Percentiles rank a stretch among this genome's conserved stretches.
These are phyloP conservation scores for Margarornis squamiger DNA, from an alignment of 2,797 vertebrate species.

Conservation along the genomic window DNA sequence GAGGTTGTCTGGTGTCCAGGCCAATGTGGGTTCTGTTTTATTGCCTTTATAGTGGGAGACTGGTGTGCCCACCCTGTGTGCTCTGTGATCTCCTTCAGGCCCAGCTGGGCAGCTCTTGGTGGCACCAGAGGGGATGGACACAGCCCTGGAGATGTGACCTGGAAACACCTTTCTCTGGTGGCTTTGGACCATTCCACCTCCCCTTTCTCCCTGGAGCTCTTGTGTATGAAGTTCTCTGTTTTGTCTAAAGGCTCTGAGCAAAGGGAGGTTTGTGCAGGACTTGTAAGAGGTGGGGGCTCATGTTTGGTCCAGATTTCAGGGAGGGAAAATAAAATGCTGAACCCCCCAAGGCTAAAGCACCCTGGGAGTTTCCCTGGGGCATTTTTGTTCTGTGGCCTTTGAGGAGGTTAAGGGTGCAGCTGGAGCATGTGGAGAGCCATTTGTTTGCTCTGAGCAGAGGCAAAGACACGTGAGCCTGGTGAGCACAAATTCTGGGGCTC, in stretches of 20 bases:
- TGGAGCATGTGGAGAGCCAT: conserved; percentile 12
- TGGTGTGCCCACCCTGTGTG: background rate
- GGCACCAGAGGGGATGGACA: background rate
- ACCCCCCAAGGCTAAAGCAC: background rate
- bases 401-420: conserved; percentile 1
- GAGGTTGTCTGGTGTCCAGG: background rate
- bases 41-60: background rate
- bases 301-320: conserved; percentile 33
- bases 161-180: background rate
- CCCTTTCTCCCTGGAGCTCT: background rate
- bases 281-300: conserved; percentile 7
- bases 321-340: conserved; percentile 8
- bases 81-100: background rate
- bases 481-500: background rate
- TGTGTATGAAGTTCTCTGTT: background rate
- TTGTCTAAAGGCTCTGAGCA: background rate
- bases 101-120: background rate
- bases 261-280: conserved; percentile 40
- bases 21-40: background rate
- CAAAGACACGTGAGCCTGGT: background rate
- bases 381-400: conserved; percentile 13
- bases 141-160: fast-evolving
- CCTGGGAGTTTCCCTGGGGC: background rate
- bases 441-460: conserved; percentile 23
- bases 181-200: background rate